phyloP scores from a whole-genome alignment of 2,113 vertebrate genomes.

The Phyllostomus hastatus region DNA sequence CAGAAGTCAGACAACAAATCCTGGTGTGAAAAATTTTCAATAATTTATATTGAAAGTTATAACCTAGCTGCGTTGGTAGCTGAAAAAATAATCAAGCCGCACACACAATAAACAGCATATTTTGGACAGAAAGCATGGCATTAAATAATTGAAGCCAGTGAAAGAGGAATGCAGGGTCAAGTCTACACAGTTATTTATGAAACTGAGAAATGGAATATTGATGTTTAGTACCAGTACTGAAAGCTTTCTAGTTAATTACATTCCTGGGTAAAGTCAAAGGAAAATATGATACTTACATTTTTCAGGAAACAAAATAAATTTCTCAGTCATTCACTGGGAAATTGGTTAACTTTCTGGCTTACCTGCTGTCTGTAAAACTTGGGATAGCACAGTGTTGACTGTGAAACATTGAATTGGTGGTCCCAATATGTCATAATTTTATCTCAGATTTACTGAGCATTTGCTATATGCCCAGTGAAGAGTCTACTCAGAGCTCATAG shows the following conservation, averaged over 20 bases:
- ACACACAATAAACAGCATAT: slow-evolving; percentile 35
- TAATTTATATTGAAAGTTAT: slow-evolving; percentile 25
- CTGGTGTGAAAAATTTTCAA: background rate
- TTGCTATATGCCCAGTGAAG: background rate
- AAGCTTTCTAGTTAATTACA: slow-evolving; percentile 77
- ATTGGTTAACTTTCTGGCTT: slow-evolving; percentile 49
- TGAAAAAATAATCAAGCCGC: slow-evolving; percentile 45
- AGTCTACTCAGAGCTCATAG: background rate
- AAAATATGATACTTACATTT: slow-evolving; percentile 68
- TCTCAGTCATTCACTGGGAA: slow-evolving; percentile 35
- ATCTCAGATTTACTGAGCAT: background rate
- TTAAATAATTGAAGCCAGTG: slow-evolving; percentile 74
- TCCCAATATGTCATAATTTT: background rate
- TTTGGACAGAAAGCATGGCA: slow-evolving; percentile 34
- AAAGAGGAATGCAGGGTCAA: slow-evolving; percentile 60
- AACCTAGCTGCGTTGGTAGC: slow-evolving; percentile 1
- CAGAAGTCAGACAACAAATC: slow-evolving; percentile 20
- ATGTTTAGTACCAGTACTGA: slow-evolving; percentile 63
- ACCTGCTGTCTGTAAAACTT: slow-evolving; percentile 36
- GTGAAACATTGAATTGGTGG: slow-evolving; percentile 53
- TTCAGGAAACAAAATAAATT: slow-evolving; percentile 60
- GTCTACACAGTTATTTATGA: slow-evolving; percentile 72
- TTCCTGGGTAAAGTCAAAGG: slow-evolving; percentile 70
- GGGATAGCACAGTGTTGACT: slow-evolving; percentile 32
- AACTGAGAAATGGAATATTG: slow-evolving; percentile 78